Evolutionary conservation across 2,113 vertebrate genomes (phyloP).

Genomic region (Sigmodon hispidus): DNA sequence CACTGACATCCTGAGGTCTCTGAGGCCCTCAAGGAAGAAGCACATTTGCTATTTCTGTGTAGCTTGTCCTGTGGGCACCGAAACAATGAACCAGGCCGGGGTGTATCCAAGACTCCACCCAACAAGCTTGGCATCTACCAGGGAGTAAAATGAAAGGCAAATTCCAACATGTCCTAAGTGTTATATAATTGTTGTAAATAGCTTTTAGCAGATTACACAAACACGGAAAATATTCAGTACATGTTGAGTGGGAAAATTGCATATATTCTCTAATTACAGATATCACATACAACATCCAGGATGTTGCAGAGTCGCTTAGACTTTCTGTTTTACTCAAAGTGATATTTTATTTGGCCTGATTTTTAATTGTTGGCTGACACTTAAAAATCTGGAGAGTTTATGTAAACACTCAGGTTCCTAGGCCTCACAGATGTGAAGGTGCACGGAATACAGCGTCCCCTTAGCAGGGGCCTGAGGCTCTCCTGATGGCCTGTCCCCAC

Average conservation of each 20-base stretch:
- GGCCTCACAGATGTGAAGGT: not conserved
- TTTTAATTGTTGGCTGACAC: not conserved
- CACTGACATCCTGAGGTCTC: not conserved
- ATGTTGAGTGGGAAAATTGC: not conserved
- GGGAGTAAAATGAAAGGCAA: constrained; percentile 1
- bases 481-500: not conserved
- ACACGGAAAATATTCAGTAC: constrained; percentile 51
- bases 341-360: not conserved
- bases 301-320: rapidly evolving
- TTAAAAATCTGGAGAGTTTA: not conserved
- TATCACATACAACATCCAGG: not conserved
- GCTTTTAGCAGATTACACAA: constrained; percentile 51
- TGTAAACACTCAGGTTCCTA: not conserved
- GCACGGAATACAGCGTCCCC: rapidly evolving
- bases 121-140: not conserved
- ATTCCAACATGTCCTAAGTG: constrained; percentile 14
- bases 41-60: rapidly evolving
- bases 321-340: not conserved
- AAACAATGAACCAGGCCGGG: rapidly evolving
- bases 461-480: rapidly evolving
- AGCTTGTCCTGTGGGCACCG: not conserved
- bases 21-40: rapidly evolving
- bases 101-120: not conserved
- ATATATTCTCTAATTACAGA: not conserved
- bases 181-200: constrained; percentile 26